Conservation (phyloP, 2,797 vertebrate genomes). For the Hybognathus amarus region DNA sequence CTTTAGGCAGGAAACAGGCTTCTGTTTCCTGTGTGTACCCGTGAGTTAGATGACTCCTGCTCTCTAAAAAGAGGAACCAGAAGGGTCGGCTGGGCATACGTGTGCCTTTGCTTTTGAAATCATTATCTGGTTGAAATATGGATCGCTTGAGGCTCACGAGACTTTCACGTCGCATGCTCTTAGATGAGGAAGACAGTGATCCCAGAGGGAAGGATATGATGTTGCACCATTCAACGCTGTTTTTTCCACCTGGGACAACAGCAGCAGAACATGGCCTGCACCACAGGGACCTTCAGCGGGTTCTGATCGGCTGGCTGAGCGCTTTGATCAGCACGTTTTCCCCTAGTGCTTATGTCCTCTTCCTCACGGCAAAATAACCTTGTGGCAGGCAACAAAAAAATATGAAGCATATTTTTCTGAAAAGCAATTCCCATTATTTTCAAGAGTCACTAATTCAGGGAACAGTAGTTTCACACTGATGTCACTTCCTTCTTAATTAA, state of each 20-base stretch:
- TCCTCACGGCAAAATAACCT: conserved; percentile 54
- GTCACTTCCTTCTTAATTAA: conserved; percentile 37
- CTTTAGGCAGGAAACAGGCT: conserved; percentile 18
- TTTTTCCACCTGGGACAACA: conserved; percentile 53
- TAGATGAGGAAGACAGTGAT: conserved; percentile 55
- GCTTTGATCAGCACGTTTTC: conserved; percentile 65
- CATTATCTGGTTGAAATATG: conserved; percentile 64
- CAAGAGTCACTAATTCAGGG: conserved; percentile 21
- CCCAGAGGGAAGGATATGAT: conserved; percentile 48
- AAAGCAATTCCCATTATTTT: background rate
- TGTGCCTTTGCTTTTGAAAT: conserved; percentile 58
- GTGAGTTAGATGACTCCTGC: conserved; percentile 54
- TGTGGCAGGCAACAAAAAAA: conserved; percentile 5
- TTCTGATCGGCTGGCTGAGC: conserved; percentile 49
- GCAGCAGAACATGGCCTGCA: conserved; percentile 31
- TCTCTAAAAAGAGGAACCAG: conserved; percentile 50
- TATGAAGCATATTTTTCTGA: background rate
- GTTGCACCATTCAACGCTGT: conserved; percentile 51
- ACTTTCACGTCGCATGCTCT: conserved; percentile 48
- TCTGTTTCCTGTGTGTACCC: conserved; percentile 21
- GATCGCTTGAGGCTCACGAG: conserved; percentile 47
- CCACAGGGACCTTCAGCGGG: conserved; percentile 49
- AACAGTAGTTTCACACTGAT: background rate
- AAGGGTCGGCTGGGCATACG: conserved; percentile 47
- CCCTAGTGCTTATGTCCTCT: conserved; percentile 54